phyloP scores from a whole-genome alignment of 2,113 vertebrate species.

The Vireo altiloquus region DNA sequence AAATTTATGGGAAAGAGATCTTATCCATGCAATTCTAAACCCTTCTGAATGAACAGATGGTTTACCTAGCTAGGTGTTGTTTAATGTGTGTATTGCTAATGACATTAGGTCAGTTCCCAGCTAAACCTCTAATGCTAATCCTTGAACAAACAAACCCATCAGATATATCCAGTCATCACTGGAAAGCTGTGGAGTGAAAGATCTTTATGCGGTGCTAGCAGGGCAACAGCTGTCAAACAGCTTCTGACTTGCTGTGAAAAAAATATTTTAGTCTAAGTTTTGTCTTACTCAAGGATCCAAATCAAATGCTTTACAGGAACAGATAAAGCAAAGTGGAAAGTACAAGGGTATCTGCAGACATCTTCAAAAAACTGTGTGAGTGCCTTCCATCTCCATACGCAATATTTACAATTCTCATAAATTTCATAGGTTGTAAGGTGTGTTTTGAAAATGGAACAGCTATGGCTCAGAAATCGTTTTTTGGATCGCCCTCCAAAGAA shows the following conservation, averaged over 20 bases:
- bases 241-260: background rate
- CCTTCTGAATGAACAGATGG: slow-evolving; percentile 19
- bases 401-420: background rate
- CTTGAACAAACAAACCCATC: slow-evolving; percentile 34
- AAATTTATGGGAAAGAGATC: background rate
- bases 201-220: background rate
- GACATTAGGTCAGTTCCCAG: slow-evolving; percentile 6
- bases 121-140: slow-evolving; percentile 36
- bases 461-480: background rate
- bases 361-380: background rate
- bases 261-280: background rate
- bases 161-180: background rate
- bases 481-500: background rate
- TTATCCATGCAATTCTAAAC: background rate
- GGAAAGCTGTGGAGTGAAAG: background rate
- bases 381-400: background rate
- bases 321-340: background rate
- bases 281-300: background rate
- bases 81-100: slow-evolving; percentile 20
- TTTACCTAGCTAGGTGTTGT: slow-evolving; percentile 1
- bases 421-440: background rate
- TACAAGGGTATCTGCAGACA: background rate
- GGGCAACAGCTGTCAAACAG: background rate
- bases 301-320: background rate
- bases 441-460: background rate